Percentiles rank a stretch among this genome's conserved stretches.
phyloP scores from a whole-genome alignment of 1,140 invertebrate species.

The Neodiprion pinetum region DNA sequence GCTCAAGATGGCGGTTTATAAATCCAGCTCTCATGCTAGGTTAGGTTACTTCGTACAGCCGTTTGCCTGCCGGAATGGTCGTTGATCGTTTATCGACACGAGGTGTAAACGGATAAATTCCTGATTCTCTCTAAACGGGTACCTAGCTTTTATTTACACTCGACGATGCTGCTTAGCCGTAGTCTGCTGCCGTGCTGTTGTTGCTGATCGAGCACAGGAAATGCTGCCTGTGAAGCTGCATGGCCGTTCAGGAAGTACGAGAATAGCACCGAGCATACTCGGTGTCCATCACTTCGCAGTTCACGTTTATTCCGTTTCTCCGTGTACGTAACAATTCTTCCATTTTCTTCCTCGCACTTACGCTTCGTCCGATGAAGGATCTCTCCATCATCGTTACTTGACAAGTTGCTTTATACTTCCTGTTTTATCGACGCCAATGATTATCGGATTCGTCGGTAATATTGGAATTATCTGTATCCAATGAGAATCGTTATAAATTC shows the following conservation, averaged over 20 bases:
- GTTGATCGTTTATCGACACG: too few relatives aligned
- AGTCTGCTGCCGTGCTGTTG: not conserved
- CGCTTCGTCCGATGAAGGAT: too few relatives aligned
- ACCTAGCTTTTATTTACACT: not conserved
- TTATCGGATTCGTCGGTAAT: too few relatives aligned
- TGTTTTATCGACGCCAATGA: too few relatives aligned
- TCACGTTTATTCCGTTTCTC: not conserved
- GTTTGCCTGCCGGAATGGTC: too few relatives aligned
- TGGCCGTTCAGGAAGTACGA: constrained; percentile 2
- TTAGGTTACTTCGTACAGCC: too few relatives aligned
- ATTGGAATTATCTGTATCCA: too few relatives aligned
- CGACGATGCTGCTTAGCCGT: not conserved
- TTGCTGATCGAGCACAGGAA: not conserved
- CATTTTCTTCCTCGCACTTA: not conserved
- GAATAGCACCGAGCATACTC: constrained; percentile 4
- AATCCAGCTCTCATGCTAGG: too few relatives aligned
- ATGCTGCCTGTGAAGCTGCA: not conserved
- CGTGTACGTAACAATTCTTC: not conserved
- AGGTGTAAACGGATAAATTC: not conserved
- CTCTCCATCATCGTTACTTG: too few relatives aligned
- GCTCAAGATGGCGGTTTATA: too few relatives aligned
- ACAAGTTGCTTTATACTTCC: too few relatives aligned
- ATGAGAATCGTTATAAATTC: too few relatives aligned
- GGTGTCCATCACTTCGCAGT: not conserved
- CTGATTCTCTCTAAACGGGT: constrained; percentile 1